phyloP scores from a whole-genome alignment of 1,140 invertebrate species.

The Psilanteris sp. region DNA sequence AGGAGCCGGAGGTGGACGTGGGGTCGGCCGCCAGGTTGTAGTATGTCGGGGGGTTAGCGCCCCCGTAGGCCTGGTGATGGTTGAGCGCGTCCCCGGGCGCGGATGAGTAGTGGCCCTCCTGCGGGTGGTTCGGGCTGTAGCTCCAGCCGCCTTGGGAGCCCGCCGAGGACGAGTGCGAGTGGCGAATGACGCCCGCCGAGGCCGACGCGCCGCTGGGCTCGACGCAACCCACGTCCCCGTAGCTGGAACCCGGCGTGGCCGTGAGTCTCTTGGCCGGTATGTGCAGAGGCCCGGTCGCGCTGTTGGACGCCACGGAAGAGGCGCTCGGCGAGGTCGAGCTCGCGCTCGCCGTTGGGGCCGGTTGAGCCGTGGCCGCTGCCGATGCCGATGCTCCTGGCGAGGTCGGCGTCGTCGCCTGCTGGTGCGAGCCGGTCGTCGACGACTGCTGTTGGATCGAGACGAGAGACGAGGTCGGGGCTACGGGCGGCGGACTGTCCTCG shows the following conservation, averaged over 20 bases:
- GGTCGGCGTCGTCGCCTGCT: conserved; percentile 79
- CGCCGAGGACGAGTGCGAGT: conserved; percentile 85
- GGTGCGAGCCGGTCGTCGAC: conserved; percentile 76
- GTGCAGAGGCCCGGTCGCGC: conserved; percentile 85
- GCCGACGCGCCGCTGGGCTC: conserved; percentile 76
- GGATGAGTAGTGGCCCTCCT: too few relatives aligned
- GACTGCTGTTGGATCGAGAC: conserved; percentile 79
- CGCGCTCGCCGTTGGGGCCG: conserved; percentile 81
- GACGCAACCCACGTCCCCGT: conserved; percentile 82
- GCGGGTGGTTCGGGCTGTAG: conserved; percentile 77
- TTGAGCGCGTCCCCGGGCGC: too few relatives aligned
- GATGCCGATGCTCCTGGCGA: conserved; percentile 80
- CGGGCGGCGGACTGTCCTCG: conserved; percentile 86
- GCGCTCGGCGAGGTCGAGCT: conserved; percentile 85
- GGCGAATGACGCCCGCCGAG: conserved; percentile 84
- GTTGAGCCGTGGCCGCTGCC: conserved; percentile 78
- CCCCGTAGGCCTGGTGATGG: conserved; percentile 84
- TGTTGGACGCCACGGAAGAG: conserved; percentile 84
- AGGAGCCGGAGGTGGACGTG: conserved; percentile 75
- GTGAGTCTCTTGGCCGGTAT: conserved; percentile 89
- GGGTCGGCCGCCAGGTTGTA: conserved; percentile 87
- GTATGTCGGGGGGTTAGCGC: conserved; percentile 86
- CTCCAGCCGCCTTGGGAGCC: conserved; percentile 81
- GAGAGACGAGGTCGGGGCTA: conserved; percentile 79
- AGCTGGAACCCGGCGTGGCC: conserved; percentile 77